Base-by-base conservation (phyloP, 1,140 invertebrate species). In the Lepeophtheirus salmonis region DNA sequence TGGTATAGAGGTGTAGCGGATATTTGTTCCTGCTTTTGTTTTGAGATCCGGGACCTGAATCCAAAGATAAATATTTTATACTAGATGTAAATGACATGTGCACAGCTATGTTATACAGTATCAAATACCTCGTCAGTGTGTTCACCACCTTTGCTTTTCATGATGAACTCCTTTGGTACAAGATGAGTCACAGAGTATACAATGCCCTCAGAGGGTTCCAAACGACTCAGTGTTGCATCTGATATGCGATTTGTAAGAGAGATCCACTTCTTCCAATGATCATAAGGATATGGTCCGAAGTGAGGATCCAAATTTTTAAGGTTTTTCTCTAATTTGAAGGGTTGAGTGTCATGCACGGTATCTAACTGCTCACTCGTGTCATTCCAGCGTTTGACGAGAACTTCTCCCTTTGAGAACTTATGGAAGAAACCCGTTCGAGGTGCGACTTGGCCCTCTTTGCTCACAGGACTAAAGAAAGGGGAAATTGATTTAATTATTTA, bases 211-310 rank as follows among this genome's bases (percentile, higher is more conserved):
- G 67, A 53, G 14, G 70, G 64, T 41, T 68, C 61, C 49, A 67
- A 58, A 48, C 68, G 67, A 21, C 65, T 22, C 21, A 68, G 20
- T n/a, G 67, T 64, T 26, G 4, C 50, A 4, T 20, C 26, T 22
- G 78, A 79, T 1, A 94, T 79, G 67, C 81, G 77, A 65, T 80
- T 80, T 2, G 84, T 83, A 14, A 97, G 73, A 21, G 80, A 75
- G 57, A 83, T 78, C 92, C 92, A 98, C 65, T 83, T 82, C 63
- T 83, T 80, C 70, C 81, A 86, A 62, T 81, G 81, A 64, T 92
- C 83, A 73, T 83, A 92, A 13, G 92, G 91, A 77, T 97, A 98
- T 2, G 86, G 78, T 13, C 84, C 94, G 48, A 97, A 71, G 70
- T 79, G 83, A 63, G 73, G 74, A 67, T 97, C 90, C 48, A 97